A percentile compares a stretch with the other conserved stretches of the same genome.
phyloP scores from a whole-genome alignment of 1,140 invertebrate species.

The Brachionus calyciflorus region DNA sequence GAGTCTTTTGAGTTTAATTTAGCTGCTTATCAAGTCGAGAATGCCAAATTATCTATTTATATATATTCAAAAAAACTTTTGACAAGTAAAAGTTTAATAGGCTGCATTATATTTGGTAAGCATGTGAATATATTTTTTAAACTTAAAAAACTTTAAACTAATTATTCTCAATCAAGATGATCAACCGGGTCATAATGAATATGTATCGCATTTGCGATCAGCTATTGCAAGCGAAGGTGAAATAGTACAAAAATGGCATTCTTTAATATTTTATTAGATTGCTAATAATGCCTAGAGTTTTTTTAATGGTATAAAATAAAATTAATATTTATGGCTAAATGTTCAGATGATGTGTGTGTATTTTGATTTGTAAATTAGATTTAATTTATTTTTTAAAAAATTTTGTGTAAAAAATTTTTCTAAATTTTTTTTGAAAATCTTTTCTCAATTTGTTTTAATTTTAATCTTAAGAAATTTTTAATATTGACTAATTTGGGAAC shows the following conservation, averaged over 20 bases:
- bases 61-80: constrained; percentile 22
- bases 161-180: constrained; percentile 25
- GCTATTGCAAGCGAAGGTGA: constrained; percentile 41
- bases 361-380: too few species aligned
- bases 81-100: constrained; percentile 36
- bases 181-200: constrained; percentile 29
- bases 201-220: constrained; percentile 23
- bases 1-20: constrained; percentile 43
- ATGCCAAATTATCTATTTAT: constrained; percentile 28
- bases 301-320: not conserved
- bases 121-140: too few species aligned
- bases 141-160: too few species aligned
- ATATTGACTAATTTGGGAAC: too few species aligned
- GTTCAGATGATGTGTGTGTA: too few species aligned
- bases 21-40: constrained; percentile 40
- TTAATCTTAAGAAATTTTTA: too few species aligned
- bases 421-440: too few species aligned
- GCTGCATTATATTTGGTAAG: constrained; percentile 27
- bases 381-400: too few species aligned
- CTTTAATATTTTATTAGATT: constrained; percentile 9
- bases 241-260: constrained; percentile 32
- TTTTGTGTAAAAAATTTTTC: too few species aligned
- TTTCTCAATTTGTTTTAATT: too few species aligned
- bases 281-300: not conserved
- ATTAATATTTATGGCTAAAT: too few species aligned